Percentiles rank a stretch among this genome's conserved stretches.
phyloP scores from a whole-genome alignment of 2,888 invertebrate genomes.

The Drosophila niveifrons region DNA sequence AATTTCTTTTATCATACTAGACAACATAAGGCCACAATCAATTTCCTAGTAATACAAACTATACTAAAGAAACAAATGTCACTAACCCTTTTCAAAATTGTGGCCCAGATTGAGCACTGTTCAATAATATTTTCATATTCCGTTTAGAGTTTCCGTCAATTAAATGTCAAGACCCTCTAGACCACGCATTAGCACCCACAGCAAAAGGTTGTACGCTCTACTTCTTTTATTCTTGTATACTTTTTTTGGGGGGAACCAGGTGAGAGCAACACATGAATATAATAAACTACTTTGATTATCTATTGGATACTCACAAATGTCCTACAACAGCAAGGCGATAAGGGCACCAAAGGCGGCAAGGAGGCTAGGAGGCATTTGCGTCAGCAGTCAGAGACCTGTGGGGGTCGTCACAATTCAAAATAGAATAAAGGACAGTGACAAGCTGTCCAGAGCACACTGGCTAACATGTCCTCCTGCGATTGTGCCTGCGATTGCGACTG shows the following conservation, averaged over 20 bases:
- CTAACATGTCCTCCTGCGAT: constrained; percentile 18
- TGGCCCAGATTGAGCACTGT: neutral
- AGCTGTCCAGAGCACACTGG: constrained; percentile 24
- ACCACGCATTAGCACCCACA: constrained; percentile 3
- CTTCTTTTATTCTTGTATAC: neutral
- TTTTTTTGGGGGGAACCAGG: neutral
- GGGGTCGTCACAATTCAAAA: constrained; percentile 18
- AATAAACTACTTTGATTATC: constrained; percentile 48
- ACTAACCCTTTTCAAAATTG: neutral
- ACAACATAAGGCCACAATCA: too few species aligned
- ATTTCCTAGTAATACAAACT: neutral
- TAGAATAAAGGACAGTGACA: constrained; percentile 29
- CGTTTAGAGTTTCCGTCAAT: constrained; percentile 2
- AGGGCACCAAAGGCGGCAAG: constrained; percentile 3
- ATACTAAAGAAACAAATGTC: neutral
- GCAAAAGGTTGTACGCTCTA: neutral
- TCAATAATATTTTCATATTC: neutral
- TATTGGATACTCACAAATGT: constrained; percentile 20
- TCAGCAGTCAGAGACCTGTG: constrained; percentile 29
- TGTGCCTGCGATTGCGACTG: neutral
- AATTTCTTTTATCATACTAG: too few species aligned
- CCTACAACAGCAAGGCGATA: constrained; percentile 1
- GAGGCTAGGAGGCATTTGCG: constrained; percentile 27
- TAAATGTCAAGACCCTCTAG: constrained; percentile 13
- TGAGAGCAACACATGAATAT: constrained; percentile 50